Evolutionary conservation across 2,113 vertebrate species (phyloP), one percentile per base, ranked within the genome.

Genomic region (Lepisosteus oculatus): DNA sequence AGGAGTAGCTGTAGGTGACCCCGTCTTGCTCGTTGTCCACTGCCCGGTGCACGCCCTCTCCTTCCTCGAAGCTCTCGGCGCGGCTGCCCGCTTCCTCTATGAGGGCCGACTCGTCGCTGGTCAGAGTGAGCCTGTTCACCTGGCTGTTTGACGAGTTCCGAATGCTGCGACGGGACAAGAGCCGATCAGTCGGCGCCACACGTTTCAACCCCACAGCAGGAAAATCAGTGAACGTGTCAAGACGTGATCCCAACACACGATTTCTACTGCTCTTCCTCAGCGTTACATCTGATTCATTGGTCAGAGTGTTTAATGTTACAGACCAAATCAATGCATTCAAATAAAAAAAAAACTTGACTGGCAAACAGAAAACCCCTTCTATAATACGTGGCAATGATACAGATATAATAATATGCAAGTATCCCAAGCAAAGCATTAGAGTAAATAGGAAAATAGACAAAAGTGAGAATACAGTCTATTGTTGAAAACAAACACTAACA

Each of bases 1-100:
- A 99, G 8, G 96, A 98, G 70, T 99, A 99, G 69, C 96, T 98
- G 81, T 99, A 99, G 29, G 95, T 98, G 74, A 99, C 96, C 0
- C 96, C 97, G 3, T 98, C 97, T 71, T 86, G 93, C 85, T 99
- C 97, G 0, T 99, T 99, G 82, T 99, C 97, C 55, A 98, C 70
- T 6, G 96, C 97, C 47, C 94, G 88, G 78, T 86, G 91, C 8
- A 67, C 45, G 15, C 86, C 81, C 0, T 92, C 92, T 1, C 84
- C 86, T 62, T 94, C 95, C 64, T 98, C 96, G 0, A 93, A 87
- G 57, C 82, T 87, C 0, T 98, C 97, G 0, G 79, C 82, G 68
- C 89, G 85, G 74, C 89, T 84, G 17, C 92, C 87, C 11, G 95
- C 95, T 0, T 99, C 97, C 81, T 99, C 97, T 55, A 99, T 98